A percentile compares a stretch with the other conserved stretches of the same genome.
phyloP scores from a whole-genome alignment of 1,140 invertebrate genomes.

The Philopotamus ludificatus region DNA sequence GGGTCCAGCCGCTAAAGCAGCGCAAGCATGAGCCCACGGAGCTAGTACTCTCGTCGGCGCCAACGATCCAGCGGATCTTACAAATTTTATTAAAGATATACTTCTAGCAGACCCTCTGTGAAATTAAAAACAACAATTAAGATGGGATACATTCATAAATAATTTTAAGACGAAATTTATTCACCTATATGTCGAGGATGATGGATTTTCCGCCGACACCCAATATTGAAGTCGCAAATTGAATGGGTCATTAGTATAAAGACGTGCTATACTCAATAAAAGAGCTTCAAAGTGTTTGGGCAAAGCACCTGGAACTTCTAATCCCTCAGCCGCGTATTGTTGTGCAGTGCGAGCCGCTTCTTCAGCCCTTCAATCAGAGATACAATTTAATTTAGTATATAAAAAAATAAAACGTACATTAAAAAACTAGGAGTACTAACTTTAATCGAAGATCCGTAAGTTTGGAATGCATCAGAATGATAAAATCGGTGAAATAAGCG shows the following conservation, averaged over 20 bases:
- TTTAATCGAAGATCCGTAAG: conserved; percentile 58
- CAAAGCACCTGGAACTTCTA: conserved; percentile 73
- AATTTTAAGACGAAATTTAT: not conserved
- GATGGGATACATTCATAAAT: not conserved
- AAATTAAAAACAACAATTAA: conserved; percentile 6
- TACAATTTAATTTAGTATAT: not conserved
- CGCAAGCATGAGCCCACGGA: conserved; percentile 84
- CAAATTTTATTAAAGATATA: conserved; percentile 86
- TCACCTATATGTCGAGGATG: conserved; percentile 22
- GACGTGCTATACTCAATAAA: conserved; percentile 71
- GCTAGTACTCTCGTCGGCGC: conserved; percentile 83
- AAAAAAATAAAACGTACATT: not conserved
- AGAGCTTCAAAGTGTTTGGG: conserved; percentile 83
- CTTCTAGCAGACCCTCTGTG: conserved; percentile 57
- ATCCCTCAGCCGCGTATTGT: conserved; percentile 77
- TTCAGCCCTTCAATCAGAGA: conserved; percentile 67
- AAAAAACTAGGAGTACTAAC: conserved; percentile 48
- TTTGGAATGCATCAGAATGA: conserved; percentile 89
- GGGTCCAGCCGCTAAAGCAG: conserved; percentile 72
- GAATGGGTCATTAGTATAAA: conserved; percentile 76
- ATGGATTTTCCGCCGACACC: conserved; percentile 63
- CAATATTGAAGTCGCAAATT: conserved; percentile 80
- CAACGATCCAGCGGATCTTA: conserved; percentile 82
- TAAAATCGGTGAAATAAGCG: conserved; percentile 86
- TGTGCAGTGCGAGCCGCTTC: conserved; percentile 82